phyloP scores from a whole-genome alignment of 2,113 vertebrate genomes.

The Trachemys scripta region DNA sequence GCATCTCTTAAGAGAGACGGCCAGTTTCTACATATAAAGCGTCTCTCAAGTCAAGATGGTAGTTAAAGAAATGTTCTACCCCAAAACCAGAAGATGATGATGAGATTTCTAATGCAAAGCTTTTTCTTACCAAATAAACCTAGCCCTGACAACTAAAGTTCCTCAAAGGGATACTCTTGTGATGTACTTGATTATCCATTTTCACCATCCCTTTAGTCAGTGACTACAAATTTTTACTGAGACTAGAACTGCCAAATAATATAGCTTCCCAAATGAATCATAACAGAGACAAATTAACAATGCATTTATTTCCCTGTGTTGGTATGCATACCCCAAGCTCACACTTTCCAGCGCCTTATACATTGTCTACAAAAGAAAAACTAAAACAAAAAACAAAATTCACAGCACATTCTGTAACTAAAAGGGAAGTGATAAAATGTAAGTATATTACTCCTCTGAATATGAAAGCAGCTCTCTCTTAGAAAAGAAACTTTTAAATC shows the following conservation, averaged over 20 bases:
- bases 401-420: background rate
- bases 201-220: background rate
- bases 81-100: background rate
- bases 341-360: background rate
- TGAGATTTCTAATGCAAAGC: background rate
- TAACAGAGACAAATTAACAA: background rate
- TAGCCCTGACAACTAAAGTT: background rate
- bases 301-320: background rate
- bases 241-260: background rate
- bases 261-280: background rate
- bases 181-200: background rate
- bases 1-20: background rate
- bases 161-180: background rate
- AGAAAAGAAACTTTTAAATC: background rate
- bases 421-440: background rate
- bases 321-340: background rate
- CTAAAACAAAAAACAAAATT: background rate
- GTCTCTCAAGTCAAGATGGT: background rate
- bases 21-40: background rate
- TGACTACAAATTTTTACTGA: background rate
- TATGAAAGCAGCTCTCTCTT: background rate
- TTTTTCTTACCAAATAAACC: background rate
- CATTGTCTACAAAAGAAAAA: background rate
- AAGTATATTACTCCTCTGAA: slow-evolving; percentile 10
- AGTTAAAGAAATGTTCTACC: background rate